Conservation (phyloP, 2,888 invertebrate species). For the Drosophila siamana region DNA sequence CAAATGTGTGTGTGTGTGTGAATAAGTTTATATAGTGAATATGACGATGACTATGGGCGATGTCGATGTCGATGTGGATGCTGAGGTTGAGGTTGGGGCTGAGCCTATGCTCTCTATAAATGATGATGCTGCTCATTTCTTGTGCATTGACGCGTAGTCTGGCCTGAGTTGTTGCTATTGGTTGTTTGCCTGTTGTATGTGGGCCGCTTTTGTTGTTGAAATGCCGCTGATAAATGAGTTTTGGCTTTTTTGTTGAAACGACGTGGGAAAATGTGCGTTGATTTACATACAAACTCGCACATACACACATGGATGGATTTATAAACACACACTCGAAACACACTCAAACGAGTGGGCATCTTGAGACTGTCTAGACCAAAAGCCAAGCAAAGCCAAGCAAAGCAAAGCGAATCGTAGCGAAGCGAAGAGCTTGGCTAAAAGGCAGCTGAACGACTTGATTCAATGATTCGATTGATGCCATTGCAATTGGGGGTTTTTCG, state of each 20-base stretch:
- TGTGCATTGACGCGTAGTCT: constrained; percentile 66
- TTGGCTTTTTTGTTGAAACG: constrained; percentile 70
- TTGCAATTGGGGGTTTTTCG: no score
- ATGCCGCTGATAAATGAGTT: constrained; percentile 76
- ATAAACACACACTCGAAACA: constrained; percentile 37
- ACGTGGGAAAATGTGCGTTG: constrained; percentile 69
- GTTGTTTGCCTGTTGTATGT: constrained; percentile 49
- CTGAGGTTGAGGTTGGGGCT: constrained; percentile 21
- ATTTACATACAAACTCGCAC: constrained; percentile 62
- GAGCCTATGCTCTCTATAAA: constrained; percentile 59
- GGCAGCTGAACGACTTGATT: constrained; percentile 14
- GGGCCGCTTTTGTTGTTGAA: constrained; percentile 71
- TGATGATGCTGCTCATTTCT: constrained; percentile 74
- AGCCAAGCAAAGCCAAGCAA: background rate
- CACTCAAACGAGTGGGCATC: constrained; percentile 48
- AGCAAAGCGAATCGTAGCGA: background rate
- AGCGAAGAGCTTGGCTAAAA: constrained; percentile 17
- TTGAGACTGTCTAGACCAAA: constrained; percentile 46
- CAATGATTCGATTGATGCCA: constrained; percentile 20
- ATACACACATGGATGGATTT: background rate
- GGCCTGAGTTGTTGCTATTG: constrained; percentile 19
- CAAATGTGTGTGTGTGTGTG: constrained; percentile 1
- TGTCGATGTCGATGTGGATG: constrained; percentile 6
- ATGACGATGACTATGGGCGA: background rate
- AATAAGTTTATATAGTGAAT: constrained; percentile 4